Evolutionary conservation across 2,113 vertebrate genomes (phyloP).

Genomic region (Phalacrocorax pelagicus): DNA sequence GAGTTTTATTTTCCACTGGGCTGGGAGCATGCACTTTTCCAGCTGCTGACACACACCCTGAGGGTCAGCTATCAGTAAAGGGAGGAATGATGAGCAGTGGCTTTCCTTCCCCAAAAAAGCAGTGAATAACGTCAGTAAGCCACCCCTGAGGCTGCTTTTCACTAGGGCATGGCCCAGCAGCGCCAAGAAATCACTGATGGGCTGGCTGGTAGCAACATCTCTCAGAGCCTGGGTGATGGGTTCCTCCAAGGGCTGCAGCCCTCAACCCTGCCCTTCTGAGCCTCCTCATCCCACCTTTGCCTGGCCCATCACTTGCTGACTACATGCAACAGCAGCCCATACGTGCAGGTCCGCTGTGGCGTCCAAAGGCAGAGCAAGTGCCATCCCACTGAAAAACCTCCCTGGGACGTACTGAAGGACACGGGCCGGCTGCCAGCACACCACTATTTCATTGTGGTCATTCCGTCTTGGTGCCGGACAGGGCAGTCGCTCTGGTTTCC

Average conservation of each 20-base stretch:
- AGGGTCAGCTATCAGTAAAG: background rate
- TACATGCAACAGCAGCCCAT: background rate
- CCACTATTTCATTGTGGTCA: background rate
- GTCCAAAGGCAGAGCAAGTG: background rate
- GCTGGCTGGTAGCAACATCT: background rate
- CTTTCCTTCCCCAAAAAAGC: background rate
- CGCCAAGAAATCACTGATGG: background rate
- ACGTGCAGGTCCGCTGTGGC: rapidly evolving
- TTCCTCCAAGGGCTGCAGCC: background rate
- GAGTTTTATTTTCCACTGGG: background rate
- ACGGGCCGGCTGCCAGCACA: rapidly evolving
- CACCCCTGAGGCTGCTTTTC: background rate
- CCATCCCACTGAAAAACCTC: background rate
- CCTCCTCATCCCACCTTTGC: background rate
- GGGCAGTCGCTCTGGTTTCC: background rate
- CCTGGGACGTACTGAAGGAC: background rate
- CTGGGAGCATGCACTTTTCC: background rate
- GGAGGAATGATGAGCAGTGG: background rate
- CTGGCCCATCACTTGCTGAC: background rate
- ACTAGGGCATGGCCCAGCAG: background rate
- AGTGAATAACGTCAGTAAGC: background rate
- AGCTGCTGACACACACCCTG: background rate
- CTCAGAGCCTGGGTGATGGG: background rate
- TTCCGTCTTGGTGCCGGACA: rapidly evolving
- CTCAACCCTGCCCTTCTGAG: background rate